Evolutionary conservation across 2,888 invertebrate species (phyloP), one percentile per base, ranked within the genome.

Genomic region (Trachelus troglodyta): DNA sequence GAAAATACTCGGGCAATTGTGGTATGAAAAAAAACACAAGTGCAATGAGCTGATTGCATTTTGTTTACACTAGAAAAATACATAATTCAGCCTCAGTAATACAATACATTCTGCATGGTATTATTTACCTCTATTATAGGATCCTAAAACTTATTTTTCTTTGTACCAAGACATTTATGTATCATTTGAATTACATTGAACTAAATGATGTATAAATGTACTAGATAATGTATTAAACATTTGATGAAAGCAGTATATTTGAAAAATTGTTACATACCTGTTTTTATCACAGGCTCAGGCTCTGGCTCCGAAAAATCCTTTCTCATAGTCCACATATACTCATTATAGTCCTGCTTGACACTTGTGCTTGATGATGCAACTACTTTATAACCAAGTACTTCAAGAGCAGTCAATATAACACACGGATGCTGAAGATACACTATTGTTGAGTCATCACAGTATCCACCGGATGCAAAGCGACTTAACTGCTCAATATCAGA

Each of bases 301-400:
- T 97, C 97, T 77, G 96, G 97, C 88, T 96, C 96, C 71, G 95
- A 93, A 91, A 97, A 97, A 87, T 97, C 97, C 91, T 96, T 96
- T 93, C 97, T 95, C 96, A 97, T 96, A 92, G 97, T 97, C 97
- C 97, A 97, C 96, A 97, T 97, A 88, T 97, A 97, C 90, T 97
- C 97, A 93, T 96, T 96, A 90, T 96, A 96, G 90, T 97, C 96
- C 92, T 96, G 96, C 91, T 96, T 96, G 34, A 97, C 96, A 81
- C 96, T 95, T 76, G 96, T 96, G 78, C 96, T 96, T 81, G 97
- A 96, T 30, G 97, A 97, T 79, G 97, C 96, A 75, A 97, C 96
- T 77, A 97, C 97, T 92, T 96, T 96, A 92, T 97, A 97, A 75
- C 97, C 97, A 85, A 97, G 93, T 80, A 97, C 96, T 94, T 97